Evolutionary conservation across 2,113 vertebrate species (phyloP), one percentile per base, ranked within the genome.

Genomic region (Zootoca vivipara): DNA sequence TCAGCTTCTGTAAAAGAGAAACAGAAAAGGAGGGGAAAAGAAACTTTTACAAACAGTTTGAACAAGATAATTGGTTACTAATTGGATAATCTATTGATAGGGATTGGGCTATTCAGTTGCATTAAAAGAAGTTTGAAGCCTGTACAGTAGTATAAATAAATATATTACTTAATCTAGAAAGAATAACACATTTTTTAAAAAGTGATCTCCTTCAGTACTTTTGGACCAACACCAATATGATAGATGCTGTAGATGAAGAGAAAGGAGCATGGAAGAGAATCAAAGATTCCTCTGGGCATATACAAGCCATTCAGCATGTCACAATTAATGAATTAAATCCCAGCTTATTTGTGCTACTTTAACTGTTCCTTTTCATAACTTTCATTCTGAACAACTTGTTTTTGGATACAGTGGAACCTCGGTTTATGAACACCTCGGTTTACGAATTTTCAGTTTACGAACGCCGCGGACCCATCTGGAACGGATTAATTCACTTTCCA

Each of bases 1-100:
- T 97, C 93, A 99, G 90, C 96, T 98, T 99, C 99, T 99, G 92
- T 90, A 42, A 30, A 65, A 83, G 78, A 92, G 77, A 96, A 88
- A 35, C 85, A 65, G 30, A 26, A n/a, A 24, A 15, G 46, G 18
- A n/a, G 18, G 30, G 84, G 89, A 87, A 92, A 24, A 12, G n/a
- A 65, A 16, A 72, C 72, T 52, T 35, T 35, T 65, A 65, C 7
- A 18, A 64, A 35, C 67, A 26, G 5, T 89, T 56, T 33, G 85
- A 30, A 64, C 64, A 85, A 52, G 10, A 67, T 75, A 40, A 12
- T 30, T 46, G 35, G 75, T 26, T 46, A 46, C 2, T 20, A n/a
- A 30, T 35, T 64, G 28, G 8, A 15, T 46, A 46, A 5, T 24
- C 62, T n/a, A 24, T 77, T 65, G 5, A 13, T 42, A 46, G 30